Evolutionary conservation across 2,113 vertebrate species (phyloP).

Genomic region (Brevimyrus niger): DNA sequence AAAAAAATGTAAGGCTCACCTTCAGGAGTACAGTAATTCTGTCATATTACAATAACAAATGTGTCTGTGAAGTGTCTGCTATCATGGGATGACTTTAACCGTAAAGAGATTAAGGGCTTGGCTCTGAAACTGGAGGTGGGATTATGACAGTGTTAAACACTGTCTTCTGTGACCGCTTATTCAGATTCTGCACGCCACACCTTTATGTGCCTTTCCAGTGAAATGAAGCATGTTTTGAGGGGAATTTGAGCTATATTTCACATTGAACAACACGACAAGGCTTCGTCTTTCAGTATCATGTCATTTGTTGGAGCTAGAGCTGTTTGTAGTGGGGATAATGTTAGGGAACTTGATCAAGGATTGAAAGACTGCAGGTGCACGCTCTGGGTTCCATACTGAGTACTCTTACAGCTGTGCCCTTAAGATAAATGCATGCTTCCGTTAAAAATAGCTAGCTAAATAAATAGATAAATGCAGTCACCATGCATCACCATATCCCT

Average conservation of each 20-base stretch:
- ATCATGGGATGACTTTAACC: conserved; percentile 57
- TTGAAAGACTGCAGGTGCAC: not conserved
- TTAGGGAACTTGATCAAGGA: not conserved
- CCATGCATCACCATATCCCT: not conserved
- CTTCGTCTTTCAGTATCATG: not conserved
- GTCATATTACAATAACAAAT: conserved; percentile 53
- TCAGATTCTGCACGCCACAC: conserved; percentile 24
- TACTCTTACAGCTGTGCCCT: not conserved
- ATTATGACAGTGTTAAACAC: conserved; percentile 50
- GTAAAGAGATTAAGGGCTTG: conserved; percentile 57
- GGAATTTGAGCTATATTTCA: not conserved
- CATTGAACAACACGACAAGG: not conserved
- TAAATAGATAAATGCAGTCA: not conserved
- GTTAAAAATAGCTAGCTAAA: not conserved
- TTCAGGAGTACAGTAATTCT: conserved; percentile 44
- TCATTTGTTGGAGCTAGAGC: not conserved
- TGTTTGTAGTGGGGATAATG: not conserved
- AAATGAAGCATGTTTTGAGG: not conserved
- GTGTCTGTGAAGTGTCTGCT: conserved; percentile 52
- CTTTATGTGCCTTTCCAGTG: conserved; percentile 17
- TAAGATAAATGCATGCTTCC: not conserved
- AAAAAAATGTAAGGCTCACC: conserved; percentile 40
- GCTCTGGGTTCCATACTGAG: not conserved
- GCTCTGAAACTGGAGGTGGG: conserved; percentile 46
- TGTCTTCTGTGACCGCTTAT: conserved; percentile 36